These are phyloP conservation scores for Diadegma fenestrale DNA, from an alignment of 2,888 invertebrate genomes.

Conservation along the genomic window DNA sequence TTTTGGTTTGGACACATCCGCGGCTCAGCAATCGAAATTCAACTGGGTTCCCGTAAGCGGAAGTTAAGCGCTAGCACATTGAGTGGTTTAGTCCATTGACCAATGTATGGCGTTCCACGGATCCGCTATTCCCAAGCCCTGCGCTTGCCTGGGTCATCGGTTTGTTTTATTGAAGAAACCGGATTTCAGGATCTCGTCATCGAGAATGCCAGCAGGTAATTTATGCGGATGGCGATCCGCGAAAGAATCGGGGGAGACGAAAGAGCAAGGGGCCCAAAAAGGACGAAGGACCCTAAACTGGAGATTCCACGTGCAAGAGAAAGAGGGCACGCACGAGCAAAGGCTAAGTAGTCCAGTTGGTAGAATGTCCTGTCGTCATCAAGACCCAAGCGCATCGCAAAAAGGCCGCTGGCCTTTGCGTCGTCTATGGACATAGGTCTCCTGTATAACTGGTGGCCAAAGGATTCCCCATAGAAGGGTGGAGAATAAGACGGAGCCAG, in stretches of 20 bases:
- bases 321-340: constrained; percentile 23
- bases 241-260: constrained; percentile 23
- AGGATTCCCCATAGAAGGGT: constrained; percentile 48
- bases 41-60: constrained; percentile 3
- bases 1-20: not conserved
- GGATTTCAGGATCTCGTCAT: constrained; percentile 61
- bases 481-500: constrained; percentile 64
- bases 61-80: not conserved
- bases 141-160: constrained; percentile 30
- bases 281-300: constrained; percentile 46
- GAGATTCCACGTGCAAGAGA: not conserved
- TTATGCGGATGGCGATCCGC: constrained; percentile 75
- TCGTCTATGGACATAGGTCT: constrained; percentile 52
- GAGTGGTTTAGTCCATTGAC: constrained; percentile 33
- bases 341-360: constrained; percentile 15
- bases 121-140: constrained; percentile 12
- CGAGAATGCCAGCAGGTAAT: constrained; percentile 66
- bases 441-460: constrained; percentile 73
- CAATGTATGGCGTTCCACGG: not conserved
- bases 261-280: constrained; percentile 19
- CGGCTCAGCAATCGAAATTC: not conserved
- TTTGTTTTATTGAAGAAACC: constrained; percentile 61
- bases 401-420: constrained; percentile 44
- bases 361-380: constrained; percentile 44
- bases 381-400: constrained; percentile 46